A percentile compares a stretch with the other conserved stretches of the same genome.
Evolutionary conservation across 1,140 invertebrate species (phyloP).

Genomic region (Plectus sambesii): DNA sequence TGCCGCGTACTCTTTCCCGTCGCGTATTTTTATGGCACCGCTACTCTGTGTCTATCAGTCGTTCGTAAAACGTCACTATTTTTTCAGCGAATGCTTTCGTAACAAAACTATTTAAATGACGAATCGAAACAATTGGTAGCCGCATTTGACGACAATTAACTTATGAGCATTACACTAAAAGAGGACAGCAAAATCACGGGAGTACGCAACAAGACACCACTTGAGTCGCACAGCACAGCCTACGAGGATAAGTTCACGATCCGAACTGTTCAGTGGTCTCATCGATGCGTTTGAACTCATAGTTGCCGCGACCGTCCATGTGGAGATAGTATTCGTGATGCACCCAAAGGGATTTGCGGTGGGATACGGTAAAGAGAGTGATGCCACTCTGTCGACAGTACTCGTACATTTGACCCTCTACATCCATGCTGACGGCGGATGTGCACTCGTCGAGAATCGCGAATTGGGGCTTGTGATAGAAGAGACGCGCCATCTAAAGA

Average conservation of each 20-base stretch:
- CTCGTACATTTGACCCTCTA: slow-evolving; percentile 90
- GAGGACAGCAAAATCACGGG: too few species aligned
- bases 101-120: too few species aligned
- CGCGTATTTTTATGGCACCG: too few species aligned
- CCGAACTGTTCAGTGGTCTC: slow-evolving; percentile 77
- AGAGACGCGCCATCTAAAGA: slow-evolving; percentile 77
- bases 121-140: too few species aligned
- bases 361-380: slow-evolving; percentile 89
- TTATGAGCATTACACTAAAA: too few species aligned
- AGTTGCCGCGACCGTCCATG: slow-evolving; percentile 82
- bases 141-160: too few species aligned
- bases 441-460: slow-evolving; percentile 97
- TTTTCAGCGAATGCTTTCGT: too few species aligned
- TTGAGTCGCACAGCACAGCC: too few species aligned
- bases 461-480: slow-evolving; percentile 93
- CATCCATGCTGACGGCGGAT: slow-evolving; percentile 84
- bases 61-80: too few species aligned
- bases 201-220: too few species aligned
- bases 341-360: slow-evolving; percentile 86
- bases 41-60: too few species aligned
- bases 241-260: slow-evolving; percentile 58
- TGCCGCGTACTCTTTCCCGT: too few species aligned
- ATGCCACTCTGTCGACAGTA: slow-evolving; percentile 77
- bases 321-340: slow-evolving; percentile 84
- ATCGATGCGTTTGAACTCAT: slow-evolving; percentile 73